Evolutionary conservation across 2,888 invertebrate genomes (phyloP), one percentile per base, ranked within the genome.

Genomic region (Tyria jacobaeae): DNA sequence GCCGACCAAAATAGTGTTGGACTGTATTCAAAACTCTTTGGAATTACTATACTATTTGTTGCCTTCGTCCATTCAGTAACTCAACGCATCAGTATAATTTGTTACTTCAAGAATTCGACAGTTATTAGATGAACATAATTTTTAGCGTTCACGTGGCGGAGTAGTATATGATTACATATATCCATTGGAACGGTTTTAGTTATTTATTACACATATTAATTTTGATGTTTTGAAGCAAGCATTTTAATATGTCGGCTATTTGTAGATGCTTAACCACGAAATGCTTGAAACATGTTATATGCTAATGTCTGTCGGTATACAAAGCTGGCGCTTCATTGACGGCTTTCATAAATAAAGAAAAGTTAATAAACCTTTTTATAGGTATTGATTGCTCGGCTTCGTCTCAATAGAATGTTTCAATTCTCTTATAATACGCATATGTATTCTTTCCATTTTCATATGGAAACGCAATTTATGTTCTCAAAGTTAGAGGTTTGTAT

Each of bases 21-120:
- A 93, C 89, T 87, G 88, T 88, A 93, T 92, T 93, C 94, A 94
- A 94, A 92, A 92, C 91, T 91, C 89, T 89, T 90, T 76, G 92
- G 92, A 92, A 93, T 93, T 90, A 91, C 91, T 89, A 87, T 71
- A 88, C 91, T 90, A 92, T 92, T 92, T 91, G 91, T 91, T 89
- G 77, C 85, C 77, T 81, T 81, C 87, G 85, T 82, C 89, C 93
- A 94, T 94, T 94, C 93, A 94, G 91, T 91, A 92, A 89, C 88
- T 92, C 92, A 91, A 85, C 90, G 85, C 84, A 78, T 80, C 82
- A 71, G 74, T 75, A 84, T 89, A 87, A 91, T 91, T 89, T 89
- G 88, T 90, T 88, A 80, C 84, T 68, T 76, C 75, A 81, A 84
- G 88, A 84, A 90, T 90, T 88, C 81, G 87, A 89, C 87, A 85